A percentile compares a stretch with the other conserved stretches of the same genome.
These are phyloP conservation scores for Ophioninae sp. DNA, from an alignment of 2,888 invertebrate species.

Conservation along the genomic window DNA sequence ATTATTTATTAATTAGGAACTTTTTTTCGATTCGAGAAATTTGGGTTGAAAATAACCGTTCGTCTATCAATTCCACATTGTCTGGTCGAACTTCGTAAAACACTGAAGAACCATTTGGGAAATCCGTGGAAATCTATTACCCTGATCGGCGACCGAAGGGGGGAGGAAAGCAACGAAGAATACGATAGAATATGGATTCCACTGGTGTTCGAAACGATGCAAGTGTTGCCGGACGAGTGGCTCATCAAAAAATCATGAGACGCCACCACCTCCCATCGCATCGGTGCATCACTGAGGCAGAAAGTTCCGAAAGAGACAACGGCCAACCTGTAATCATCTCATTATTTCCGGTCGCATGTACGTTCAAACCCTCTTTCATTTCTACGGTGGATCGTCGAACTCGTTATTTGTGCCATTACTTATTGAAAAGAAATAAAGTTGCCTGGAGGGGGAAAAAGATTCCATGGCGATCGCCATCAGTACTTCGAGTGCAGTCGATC, in stretches of 20 bases:
- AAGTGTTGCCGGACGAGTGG: slow-evolving; percentile 36
- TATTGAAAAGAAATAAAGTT: slow-evolving; percentile 38
- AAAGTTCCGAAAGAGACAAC: slow-evolving; percentile 3
- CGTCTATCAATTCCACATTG: too few relatives aligned
- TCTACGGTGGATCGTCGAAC: slow-evolving; percentile 29
- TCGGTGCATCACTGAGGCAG: slow-evolving; percentile 24
- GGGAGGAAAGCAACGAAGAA: not conserved
- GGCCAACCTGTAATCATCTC: slow-evolving; percentile 47
- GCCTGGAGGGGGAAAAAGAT: slow-evolving; percentile 4
- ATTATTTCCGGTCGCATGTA: slow-evolving; percentile 7
- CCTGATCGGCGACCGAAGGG: not conserved
- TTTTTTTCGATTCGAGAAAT: too few relatives aligned
- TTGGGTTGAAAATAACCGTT: too few relatives aligned
- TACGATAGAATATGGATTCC: slow-evolving; percentile 1
- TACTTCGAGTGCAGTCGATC: slow-evolving; percentile 5
- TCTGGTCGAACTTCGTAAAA: too few relatives aligned
- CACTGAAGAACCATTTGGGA: too few relatives aligned
- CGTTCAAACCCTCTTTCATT: slow-evolving; percentile 2
- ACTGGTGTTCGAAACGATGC: not conserved
- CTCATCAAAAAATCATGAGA: slow-evolving; percentile 59
- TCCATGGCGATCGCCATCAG: not conserved
- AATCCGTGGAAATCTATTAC: too few relatives aligned
- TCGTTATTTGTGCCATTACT: slow-evolving; percentile 7
- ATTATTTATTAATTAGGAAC: too few relatives aligned
- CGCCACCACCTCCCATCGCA: slow-evolving; percentile 8